Conservation (phyloP, 2,113 vertebrate genomes). For the Oryzias curvinotus region DNA sequence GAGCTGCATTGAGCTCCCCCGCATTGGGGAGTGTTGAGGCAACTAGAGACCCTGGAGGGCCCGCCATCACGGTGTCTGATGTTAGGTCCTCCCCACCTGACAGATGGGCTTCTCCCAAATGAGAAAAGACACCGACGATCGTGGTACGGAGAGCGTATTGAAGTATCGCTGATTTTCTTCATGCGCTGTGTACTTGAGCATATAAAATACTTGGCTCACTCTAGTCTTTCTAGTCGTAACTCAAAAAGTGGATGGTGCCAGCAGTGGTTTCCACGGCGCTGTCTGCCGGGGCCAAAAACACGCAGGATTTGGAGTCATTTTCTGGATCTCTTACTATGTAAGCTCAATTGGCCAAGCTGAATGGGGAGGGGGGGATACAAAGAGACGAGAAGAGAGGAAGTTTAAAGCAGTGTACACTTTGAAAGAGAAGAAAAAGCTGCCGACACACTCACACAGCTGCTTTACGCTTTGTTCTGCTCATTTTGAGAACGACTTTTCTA, state of each 20-base stretch:
- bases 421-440: constrained; percentile 52
- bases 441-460: constrained; percentile 46
- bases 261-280: not conserved
- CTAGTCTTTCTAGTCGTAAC: constrained; percentile 16
- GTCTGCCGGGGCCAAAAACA: constrained; percentile 2
- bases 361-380: constrained; percentile 11
- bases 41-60: constrained; percentile 65
- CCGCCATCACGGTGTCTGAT: constrained; percentile 54
- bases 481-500: constrained; percentile 28
- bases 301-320: constrained; percentile 10
- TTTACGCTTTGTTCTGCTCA: constrained; percentile 56
- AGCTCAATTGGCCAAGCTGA: constrained; percentile 16
- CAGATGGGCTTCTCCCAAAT: constrained; percentile 64
- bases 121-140: constrained; percentile 40
- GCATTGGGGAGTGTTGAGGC: constrained; percentile 56
- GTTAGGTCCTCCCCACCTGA: constrained; percentile 61
- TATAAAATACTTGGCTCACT: constrained; percentile 26
- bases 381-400: constrained; percentile 5
- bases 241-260: constrained; percentile 19
- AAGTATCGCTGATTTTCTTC: constrained; percentile 38
- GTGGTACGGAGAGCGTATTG: constrained; percentile 19
- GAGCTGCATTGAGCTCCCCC: constrained; percentile 70
- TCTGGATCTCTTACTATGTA: constrained; percentile 1
- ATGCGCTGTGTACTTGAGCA: constrained; percentile 30
- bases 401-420: constrained; percentile 30